Evolutionary conservation across 2,113 vertebrate genomes (phyloP), one percentile per base, ranked within the genome.

Genomic region (Psilopsiagon aymara): DNA sequence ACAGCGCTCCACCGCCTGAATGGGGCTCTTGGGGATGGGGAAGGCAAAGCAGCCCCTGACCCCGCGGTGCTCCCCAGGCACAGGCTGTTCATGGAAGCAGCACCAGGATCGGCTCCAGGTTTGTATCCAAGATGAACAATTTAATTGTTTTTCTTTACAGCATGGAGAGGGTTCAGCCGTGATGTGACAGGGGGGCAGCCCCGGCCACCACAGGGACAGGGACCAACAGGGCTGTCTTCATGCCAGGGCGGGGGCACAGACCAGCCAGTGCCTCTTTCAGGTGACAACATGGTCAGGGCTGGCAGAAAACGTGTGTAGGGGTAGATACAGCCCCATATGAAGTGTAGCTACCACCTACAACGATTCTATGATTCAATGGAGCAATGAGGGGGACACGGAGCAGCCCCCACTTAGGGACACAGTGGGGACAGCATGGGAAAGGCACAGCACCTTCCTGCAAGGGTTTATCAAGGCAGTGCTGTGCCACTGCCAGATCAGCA

Each of bases 31-130:
- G 18, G 39, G 39, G 33, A 9, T 1, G 4, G 7, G 29, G 19
- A 16, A 20, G 19, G 15, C 1, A 1, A 52, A 21, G 29, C 51
- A 67, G 33, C 29, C 28, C 15, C 18, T 11, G 31, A 1, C 24
- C 25, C 39, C 10, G 28, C 14, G 1, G 3, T 3, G 7, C 57
- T 35, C 28, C 35, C 25, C 6, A 0, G 0, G 21, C 19, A 43
- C 20, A 27, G 33, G 27, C 16, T 20, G 0, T 9, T 91, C 27
- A 35, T 8, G 47, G n/a, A 82, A 78, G 64, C 21, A 77, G 13
- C 33, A 75, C 21, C 1, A 3, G 33, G 27, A 57, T 11, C 23
- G 2, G 73, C 41, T 43, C 55, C 28, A 47, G 47, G 49, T 39
- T 66, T 37, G 8, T 76, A 77, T 59, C 63, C 79, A 88, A 88